These are phyloP conservation scores for Cephus spinipes DNA, from an alignment of 2,888 invertebrate species.

Conservation along the genomic window DNA sequence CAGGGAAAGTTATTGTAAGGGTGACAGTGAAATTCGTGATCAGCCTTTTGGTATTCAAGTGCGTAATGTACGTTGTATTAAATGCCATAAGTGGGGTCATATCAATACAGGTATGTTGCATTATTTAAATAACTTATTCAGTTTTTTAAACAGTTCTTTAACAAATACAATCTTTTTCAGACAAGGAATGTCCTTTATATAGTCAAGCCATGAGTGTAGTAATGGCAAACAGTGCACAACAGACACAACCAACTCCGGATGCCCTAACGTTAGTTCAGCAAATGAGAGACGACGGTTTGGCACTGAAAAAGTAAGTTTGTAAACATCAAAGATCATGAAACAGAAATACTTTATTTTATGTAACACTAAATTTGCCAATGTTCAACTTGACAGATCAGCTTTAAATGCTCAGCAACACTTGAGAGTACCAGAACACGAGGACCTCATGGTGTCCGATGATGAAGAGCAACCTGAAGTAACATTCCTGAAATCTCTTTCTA, in stretches of 20 bases:
- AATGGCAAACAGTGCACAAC: conserved; percentile 71
- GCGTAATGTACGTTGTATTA: conserved; percentile 96
- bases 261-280: conserved; percentile 84
- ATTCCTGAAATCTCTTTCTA: conserved; percentile 85
- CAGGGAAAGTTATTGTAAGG: conserved; percentile 97
- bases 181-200: conserved; percentile 96
- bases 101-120: conserved; percentile 82
- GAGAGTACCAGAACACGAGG: conserved; percentile 70
- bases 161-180: conserved; percentile 64
- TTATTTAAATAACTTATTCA: conserved; percentile 13
- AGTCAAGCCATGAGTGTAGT: conserved; percentile 86
- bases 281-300: conserved; percentile 92
- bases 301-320: conserved; percentile 79
- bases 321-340: conserved; percentile 63
- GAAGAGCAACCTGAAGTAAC: conserved; percentile 77
- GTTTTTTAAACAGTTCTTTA: conserved; percentile 2
- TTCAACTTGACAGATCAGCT: conserved; percentile 49
- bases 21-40: conserved; percentile 96
- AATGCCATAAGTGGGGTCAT: conserved; percentile 99
- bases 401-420: conserved; percentile 71
- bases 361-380: background rate
- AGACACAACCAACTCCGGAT: conserved; percentile 76
- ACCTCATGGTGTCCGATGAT: conserved; percentile 62
- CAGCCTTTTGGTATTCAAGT: conserved; percentile 99
- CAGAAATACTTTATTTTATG: conserved; percentile 25